Conservation (phyloP, 1,140 invertebrate species). For the Drosophila pectinifera region DNA sequence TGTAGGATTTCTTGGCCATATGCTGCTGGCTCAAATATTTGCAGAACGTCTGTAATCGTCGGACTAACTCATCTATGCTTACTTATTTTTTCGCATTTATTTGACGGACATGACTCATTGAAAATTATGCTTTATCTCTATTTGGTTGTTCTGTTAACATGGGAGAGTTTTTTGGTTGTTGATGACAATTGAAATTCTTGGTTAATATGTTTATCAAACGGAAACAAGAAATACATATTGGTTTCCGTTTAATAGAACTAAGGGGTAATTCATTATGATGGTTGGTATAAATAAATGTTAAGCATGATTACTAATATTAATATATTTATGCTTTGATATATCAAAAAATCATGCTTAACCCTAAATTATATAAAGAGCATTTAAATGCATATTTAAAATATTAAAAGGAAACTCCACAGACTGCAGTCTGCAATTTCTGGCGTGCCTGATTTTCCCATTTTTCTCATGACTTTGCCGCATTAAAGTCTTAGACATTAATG, state of each 20-base stretch:
- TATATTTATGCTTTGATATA: no score
- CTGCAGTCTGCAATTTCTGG: not conserved
- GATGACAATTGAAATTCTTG: not conserved
- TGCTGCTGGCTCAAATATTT: constrained; percentile 24
- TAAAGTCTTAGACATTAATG: constrained; percentile 27
- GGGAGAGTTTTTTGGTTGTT: not conserved
- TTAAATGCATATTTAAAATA: no score
- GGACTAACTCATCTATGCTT: constrained; percentile 3
- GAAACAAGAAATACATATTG: constrained; percentile 1
- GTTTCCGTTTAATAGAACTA: not conserved
- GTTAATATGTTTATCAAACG: not conserved
- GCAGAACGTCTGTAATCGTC: constrained; percentile 28
- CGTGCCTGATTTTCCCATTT: not conserved
- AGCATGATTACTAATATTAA: no score
- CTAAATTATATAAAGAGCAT: not conserved
- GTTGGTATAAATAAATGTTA: no score
- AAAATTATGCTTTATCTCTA: not conserved
- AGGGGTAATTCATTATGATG: no score
- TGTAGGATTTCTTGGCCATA: constrained; percentile 10
- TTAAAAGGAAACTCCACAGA: not conserved
- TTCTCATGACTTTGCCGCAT: constrained; percentile 11
- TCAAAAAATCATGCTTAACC: no score
- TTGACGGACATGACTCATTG: not conserved
- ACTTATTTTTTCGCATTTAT: constrained; percentile 10
- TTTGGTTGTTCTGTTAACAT: not conserved